A percentile compares a stretch with the other conserved stretches of the same genome.
Conservation (phyloP, 1,140 invertebrate genomes). For the Sitophilus oryzae region DNA sequence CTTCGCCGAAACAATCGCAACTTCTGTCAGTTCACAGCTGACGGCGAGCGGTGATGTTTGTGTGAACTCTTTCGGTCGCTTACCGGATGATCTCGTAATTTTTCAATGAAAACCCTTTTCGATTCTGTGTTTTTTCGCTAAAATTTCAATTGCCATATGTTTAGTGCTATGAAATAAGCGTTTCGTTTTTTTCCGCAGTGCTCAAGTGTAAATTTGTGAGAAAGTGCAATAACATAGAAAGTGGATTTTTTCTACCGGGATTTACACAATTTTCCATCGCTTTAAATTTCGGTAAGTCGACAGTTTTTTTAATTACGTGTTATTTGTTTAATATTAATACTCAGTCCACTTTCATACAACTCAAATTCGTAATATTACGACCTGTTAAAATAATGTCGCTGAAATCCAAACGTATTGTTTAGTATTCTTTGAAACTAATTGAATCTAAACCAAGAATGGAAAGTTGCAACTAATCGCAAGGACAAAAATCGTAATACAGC, state of each 20-base stretch:
- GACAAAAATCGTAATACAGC: conserved; percentile 1
- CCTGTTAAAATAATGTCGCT: neutral
- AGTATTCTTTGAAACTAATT: too few species aligned
- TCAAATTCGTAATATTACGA: neutral
- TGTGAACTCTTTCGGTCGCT: conserved; percentile 6
- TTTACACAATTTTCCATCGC: neutral
- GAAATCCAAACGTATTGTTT: too few species aligned
- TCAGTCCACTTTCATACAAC: too few species aligned
- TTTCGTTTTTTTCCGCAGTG: neutral
- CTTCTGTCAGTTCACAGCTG: conserved; percentile 7
- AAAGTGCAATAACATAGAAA: conserved; percentile 6
- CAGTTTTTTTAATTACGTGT: neutral
- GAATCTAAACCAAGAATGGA: neutral
- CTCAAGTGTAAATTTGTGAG: neutral
- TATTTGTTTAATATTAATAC: neutral
- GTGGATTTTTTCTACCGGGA: conserved; percentile 3
- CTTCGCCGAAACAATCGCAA: conserved; percentile 6
- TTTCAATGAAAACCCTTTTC: neutral
- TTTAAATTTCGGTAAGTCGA: neutral
- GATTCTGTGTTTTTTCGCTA: conserved; percentile 3
- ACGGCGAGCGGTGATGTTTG: neutral
- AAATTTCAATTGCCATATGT: neutral
- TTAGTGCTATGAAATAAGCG: neutral
- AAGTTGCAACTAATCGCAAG: conserved; percentile 1
- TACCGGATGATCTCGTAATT: conserved; percentile 6